Conservation (phyloP, 2,797 vertebrate species). For the Poecilia gillii region DNA sequence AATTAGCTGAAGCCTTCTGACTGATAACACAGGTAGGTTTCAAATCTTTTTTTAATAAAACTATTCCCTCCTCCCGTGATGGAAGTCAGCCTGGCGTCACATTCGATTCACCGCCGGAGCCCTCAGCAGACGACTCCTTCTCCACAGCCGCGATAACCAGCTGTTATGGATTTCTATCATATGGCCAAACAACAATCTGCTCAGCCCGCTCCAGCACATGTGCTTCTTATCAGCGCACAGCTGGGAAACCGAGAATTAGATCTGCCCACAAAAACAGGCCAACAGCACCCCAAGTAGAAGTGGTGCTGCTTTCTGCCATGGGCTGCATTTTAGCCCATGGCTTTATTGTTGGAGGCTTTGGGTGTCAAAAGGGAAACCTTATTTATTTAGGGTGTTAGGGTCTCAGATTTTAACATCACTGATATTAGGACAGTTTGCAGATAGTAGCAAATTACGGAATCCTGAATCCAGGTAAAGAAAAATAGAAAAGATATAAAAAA, state of each 20-base stretch:
- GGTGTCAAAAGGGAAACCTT: not conserved
- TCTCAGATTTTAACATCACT: not conserved
- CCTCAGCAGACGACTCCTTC: slow-evolving; percentile 31
- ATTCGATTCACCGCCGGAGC: slow-evolving; percentile 28
- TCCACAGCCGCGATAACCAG: slow-evolving; percentile 42
- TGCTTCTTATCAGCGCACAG: slow-evolving; percentile 67
- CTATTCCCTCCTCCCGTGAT: slow-evolving; percentile 9
- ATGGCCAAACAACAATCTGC: slow-evolving; percentile 51
- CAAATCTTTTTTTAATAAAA: not conserved
- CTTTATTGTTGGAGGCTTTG: not conserved
- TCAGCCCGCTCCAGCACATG: slow-evolving; percentile 56
- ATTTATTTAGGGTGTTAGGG: not conserved
- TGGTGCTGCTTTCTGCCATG: slow-evolving; percentile 7
- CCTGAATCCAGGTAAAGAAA: not conserved
- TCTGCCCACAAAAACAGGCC: slow-evolving; percentile 46
- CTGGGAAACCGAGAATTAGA: slow-evolving; percentile 56
- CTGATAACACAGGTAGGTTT: too few species aligned
- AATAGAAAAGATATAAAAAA: not conserved
- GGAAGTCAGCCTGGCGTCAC: slow-evolving; percentile 41
- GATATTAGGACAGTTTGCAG: not conserved
- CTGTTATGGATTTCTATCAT: slow-evolving; percentile 55
- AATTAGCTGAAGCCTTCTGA: too few species aligned
- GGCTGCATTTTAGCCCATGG: not conserved
- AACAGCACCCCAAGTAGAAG: slow-evolving; percentile 40
- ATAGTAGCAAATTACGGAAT: not conserved